Conservation (phyloP, 1,140 invertebrate genomes). For the Gonioctena quinquepunctata region DNA sequence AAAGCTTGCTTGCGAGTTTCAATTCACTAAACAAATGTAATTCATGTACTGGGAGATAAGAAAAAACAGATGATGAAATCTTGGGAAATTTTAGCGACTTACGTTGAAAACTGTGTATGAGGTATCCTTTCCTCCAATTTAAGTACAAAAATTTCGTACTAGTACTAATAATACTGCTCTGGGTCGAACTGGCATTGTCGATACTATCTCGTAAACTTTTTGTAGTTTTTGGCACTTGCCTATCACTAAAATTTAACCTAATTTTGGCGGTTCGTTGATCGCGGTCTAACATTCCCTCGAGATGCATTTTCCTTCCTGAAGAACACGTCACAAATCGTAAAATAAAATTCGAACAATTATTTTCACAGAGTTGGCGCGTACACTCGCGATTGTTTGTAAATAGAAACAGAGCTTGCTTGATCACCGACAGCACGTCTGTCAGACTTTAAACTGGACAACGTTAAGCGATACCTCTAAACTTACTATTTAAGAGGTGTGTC, state of each 20-base stretch:
- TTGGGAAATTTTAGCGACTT: conserved; percentile 19
- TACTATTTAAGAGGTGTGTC: conserved; percentile 34
- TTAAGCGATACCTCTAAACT: conserved; percentile 15
- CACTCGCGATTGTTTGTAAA: conserved; percentile 21
- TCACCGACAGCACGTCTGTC: conserved; percentile 30
- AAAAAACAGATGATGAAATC: neutral
- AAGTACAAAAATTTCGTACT: conserved; percentile 18
- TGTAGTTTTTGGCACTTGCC: conserved; percentile 16
- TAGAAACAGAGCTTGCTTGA: conserved; percentile 22
- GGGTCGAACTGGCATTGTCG: neutral
- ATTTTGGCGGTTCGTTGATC: conserved; percentile 46
- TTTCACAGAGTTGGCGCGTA: conserved; percentile 3
- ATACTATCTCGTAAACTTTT: neutral
- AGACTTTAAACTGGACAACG: conserved; percentile 31
- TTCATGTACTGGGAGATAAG: neutral
- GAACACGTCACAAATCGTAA: neutral
- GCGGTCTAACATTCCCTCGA: conserved; percentile 45
- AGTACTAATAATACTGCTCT: neutral
- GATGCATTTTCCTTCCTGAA: conserved; percentile 24
- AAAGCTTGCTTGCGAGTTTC: too few relatives aligned
- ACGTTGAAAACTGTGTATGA: conserved; percentile 35
- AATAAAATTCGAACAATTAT: conserved; percentile 15
- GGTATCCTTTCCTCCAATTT: conserved; percentile 24
- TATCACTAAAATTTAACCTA: conserved; percentile 16
- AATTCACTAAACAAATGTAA: too few relatives aligned